Conservation (phyloP, 2,113 vertebrate genomes). For the Aramus guarauna region DNA sequence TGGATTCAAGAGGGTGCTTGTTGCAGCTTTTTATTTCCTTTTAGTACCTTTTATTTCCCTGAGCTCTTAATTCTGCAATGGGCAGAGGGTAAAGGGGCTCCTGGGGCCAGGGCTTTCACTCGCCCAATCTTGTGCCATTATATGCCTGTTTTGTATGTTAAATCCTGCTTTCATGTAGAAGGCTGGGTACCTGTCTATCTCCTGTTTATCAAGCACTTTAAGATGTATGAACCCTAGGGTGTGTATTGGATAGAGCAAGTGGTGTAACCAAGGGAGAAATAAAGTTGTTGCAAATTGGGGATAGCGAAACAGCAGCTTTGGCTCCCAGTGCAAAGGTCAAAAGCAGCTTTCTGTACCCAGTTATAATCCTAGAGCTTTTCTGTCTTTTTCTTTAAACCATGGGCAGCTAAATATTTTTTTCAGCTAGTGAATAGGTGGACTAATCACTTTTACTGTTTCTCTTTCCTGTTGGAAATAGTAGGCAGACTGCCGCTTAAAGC, state of each 20-base stretch:
- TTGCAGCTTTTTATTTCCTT: not conserved
- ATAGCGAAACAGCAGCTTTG: not conserved
- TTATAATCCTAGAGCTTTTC: not conserved
- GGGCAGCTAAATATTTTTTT: not conserved
- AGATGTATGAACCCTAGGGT: not conserved
- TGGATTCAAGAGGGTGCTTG: not conserved
- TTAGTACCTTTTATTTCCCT: not conserved
- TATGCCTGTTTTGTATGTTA: not conserved
- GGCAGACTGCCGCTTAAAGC: not conserved
- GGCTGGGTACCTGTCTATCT: not conserved
- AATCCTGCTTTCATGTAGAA: not conserved
- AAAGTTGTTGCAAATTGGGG: not conserved
- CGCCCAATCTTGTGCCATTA: not conserved
- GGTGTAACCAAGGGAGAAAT: not conserved
- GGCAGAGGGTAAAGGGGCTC: not conserved
- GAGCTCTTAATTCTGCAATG: not conserved
- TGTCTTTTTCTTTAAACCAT: not conserved
- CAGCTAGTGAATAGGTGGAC: not conserved
- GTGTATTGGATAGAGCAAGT: rapidly evolving
- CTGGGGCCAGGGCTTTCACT: not conserved
- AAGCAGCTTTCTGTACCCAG: not conserved
- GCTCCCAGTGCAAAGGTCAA: not conserved
- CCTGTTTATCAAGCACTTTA: not conserved
- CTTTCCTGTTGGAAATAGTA: not conserved
- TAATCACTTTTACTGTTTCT: not conserved